A percentile compares a stretch with the other conserved stretches of the same genome.
Evolutionary conservation across 2,113 vertebrate genomes (phyloP).

Genomic region (Synodontis membranacea): DNA sequence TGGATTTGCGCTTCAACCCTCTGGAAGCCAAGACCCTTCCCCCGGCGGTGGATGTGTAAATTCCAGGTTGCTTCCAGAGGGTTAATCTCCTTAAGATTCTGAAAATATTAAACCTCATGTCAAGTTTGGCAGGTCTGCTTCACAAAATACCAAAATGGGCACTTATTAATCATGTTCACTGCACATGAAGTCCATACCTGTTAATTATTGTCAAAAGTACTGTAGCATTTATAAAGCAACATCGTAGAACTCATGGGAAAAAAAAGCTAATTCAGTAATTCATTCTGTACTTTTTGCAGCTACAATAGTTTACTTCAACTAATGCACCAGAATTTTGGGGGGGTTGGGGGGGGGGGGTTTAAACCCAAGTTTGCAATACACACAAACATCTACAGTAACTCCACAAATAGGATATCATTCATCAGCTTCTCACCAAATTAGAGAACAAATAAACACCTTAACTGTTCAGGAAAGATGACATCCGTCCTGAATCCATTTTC

Average conservation of each 20-base stretch:
- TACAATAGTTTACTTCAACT: not conserved
- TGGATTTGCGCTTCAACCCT: not conserved
- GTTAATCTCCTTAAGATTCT: not conserved
- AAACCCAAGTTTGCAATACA: not conserved
- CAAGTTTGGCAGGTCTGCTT: slow-evolving; percentile 2
- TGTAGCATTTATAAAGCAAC: not conserved
- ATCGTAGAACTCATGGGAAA: no score
- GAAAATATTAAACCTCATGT: not conserved
- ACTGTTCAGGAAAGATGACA: not conserved
- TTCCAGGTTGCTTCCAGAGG: no score
- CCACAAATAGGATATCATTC: not conserved
- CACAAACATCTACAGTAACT: not conserved
- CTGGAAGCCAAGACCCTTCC: no score
- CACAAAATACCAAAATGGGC: not conserved
- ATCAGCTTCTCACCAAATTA: not conserved
- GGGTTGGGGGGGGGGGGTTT: no score
- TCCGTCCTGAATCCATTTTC: not conserved
- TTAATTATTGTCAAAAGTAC: not conserved
- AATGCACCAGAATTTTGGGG: no score
- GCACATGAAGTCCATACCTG: not conserved
- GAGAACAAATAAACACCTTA: not conserved
- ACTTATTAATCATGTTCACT: not conserved
- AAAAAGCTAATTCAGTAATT: no score
- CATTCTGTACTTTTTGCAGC: no score
- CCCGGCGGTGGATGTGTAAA: no score